Evolutionary conservation across 2,888 invertebrate species (phyloP).

Genomic region (Trissonchulus latispiculum): DNA sequence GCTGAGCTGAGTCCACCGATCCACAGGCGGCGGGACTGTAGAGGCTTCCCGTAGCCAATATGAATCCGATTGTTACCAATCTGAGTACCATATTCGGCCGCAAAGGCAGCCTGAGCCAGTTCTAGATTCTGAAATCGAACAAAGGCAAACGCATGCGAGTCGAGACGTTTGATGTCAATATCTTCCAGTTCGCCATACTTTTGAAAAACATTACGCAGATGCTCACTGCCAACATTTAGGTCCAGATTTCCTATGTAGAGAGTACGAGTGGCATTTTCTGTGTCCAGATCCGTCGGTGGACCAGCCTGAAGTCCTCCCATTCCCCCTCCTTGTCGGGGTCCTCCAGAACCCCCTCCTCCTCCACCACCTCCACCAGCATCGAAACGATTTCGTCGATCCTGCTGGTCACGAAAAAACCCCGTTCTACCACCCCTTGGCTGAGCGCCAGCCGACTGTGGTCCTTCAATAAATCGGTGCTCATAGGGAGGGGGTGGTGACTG

Average conservation of each 20-base stretch:
- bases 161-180: conserved; percentile 88
- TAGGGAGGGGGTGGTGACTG: neutral
- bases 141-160: conserved; percentile 39
- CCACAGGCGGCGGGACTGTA: conserved; percentile 94
- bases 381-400: neutral
- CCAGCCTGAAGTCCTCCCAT: neutral
- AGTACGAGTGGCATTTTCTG: conserved; percentile 66
- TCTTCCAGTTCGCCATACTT: conserved; percentile 93
- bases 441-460: neutral
- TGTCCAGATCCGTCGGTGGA: conserved; percentile 24
- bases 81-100: conserved; percentile 87
- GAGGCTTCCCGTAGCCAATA: conserved; percentile 97
- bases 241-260: conserved; percentile 95
- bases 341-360: conserved; percentile 13
- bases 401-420: neutral
- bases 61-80: conserved; percentile 97
- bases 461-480: neutral
- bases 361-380: neutral
- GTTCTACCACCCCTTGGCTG: neutral
- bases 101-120: conserved; percentile 72
- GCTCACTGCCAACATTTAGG: conserved; percentile 62
- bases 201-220: conserved; percentile 59
- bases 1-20: conserved; percentile 92
- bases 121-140: conserved; percentile 61
- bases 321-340: too few species aligned